These are phyloP conservation scores for Drosophila repletoides DNA, from an alignment of 1,140 invertebrate species.

Conservation along the genomic window DNA sequence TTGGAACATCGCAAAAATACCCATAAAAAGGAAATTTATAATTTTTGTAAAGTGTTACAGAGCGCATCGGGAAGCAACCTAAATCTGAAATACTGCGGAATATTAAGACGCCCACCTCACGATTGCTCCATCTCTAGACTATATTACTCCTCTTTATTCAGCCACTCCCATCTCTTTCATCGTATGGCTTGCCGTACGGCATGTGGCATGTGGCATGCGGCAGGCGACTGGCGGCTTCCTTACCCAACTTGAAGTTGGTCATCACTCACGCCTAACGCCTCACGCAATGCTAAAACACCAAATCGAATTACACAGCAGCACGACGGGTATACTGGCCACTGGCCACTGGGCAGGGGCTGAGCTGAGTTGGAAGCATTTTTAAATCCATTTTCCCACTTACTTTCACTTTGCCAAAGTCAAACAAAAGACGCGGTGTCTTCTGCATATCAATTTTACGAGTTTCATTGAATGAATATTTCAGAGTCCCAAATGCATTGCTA, in stretches of 20 bases:
- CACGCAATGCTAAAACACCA: slow-evolving; percentile 19
- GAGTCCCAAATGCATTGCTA: slow-evolving; percentile 13
- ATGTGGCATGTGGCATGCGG: neutral
- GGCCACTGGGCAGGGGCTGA: neutral
- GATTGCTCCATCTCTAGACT: neutral
- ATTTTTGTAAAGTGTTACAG: neutral
- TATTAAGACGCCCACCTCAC: neutral
- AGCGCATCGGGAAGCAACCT: neutral
- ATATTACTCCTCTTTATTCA: neutral
- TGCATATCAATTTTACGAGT: slow-evolving; percentile 58
- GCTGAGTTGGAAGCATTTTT: slow-evolving; percentile 17
- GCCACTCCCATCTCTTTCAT: neutral
- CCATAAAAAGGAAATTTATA: neutral
- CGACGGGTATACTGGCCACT: neutral
- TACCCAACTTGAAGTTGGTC: neutral
- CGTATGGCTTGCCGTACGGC: too few species aligned
- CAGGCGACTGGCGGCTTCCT: slow-evolving; percentile 5
- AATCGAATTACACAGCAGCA: slow-evolving; percentile 19
- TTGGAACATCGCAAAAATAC: neutral
- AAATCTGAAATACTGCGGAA: too few species aligned
- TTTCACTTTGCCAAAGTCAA: slow-evolving; percentile 58
- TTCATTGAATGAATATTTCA: slow-evolving; percentile 35
- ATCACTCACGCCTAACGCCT: slow-evolving; percentile 7
- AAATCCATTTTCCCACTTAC: slow-evolving; percentile 33
- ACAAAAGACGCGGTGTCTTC: slow-evolving; percentile 41